Evolutionary conservation across 2,888 invertebrate species (phyloP), one percentile per base, ranked within the genome.

Genomic region (Fissipunctia ypsillon): DNA sequence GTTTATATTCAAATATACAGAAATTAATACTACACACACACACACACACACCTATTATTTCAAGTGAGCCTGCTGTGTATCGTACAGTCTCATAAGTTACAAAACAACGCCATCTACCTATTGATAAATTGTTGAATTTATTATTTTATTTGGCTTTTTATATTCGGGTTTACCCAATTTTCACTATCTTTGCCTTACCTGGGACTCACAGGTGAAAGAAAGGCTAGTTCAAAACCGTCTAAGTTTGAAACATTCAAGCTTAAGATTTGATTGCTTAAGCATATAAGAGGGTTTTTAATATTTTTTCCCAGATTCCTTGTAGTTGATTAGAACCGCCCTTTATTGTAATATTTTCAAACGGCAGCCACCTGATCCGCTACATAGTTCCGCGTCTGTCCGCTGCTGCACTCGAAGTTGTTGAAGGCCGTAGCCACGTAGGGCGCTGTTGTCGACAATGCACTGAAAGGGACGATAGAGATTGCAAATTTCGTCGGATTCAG

Each of bases 321-420:
- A 31, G 5, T 31, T 56, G 19, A 56, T 22, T 31, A 31, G 19
- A 56, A 7, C 19, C 4, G 22, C 35, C 14, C 14, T 57, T 14
- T 16, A n/a, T 3, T 35, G 14, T n/a, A n/a, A n/a, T n/a, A n/a
- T n/a, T n/a, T n/a, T n/a, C n/a, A n/a, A n/a, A n/a, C n/a, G n/a
- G n/a, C n/a, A n/a, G n/a, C n/a, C n/a, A n/a, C n/a, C n/a, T n/a
- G n/a, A n/a, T n/a, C n/a, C n/a, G n/a, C n/a, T n/a, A n/a, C n/a
- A n/a, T 31, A 48, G 75, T 74, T 60, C 66, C 45, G 12, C 7
- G 75, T 54, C 45, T 48, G 66, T 5, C 54, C 67, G 54, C 45
- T 41, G 9, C 9, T 52, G 45, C n/a, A n/a, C n/a, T n/a, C n/a
- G 43, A 50, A 57, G 48, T 31, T n/a, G n/a, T 31, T 54, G 0